Evolutionary conservation across 1,140 invertebrate species (phyloP).

Genomic region (Cherax destructor): DNA sequence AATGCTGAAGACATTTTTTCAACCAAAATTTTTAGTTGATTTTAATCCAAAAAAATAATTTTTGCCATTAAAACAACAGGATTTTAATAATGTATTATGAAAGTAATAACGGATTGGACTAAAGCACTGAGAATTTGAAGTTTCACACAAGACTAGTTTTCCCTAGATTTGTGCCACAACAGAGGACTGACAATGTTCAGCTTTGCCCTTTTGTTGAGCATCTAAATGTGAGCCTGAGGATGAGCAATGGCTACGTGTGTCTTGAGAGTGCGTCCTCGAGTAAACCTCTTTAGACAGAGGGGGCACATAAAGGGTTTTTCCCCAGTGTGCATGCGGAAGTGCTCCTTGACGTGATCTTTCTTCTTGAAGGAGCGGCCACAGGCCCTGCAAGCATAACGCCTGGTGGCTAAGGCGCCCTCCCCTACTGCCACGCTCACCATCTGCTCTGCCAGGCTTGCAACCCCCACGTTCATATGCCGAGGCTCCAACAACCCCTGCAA

Average conservation of each 20-base stretch:
- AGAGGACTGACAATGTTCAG: background rate
- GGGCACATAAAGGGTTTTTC: constrained; percentile 98
- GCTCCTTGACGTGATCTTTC: constrained; percentile 99
- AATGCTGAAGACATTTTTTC: background rate
- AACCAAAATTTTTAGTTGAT: background rate
- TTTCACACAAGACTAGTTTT: background rate
- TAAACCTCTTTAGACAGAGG: constrained; percentile 99
- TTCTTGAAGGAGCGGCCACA: constrained; percentile 99
- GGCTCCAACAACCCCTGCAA: constrained; percentile 53
- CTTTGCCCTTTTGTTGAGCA: background rate
- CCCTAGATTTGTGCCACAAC: background rate
- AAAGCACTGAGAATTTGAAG: background rate
- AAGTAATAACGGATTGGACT: background rate
- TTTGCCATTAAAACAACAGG: background rate
- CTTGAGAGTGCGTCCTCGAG: constrained; percentile 77
- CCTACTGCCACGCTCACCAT: constrained; percentile 44
- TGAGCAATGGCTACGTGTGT: constrained; percentile 50
- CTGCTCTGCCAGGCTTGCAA: constrained; percentile 22
- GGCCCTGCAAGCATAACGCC: constrained; percentile 97
- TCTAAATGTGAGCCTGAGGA: constrained; percentile 26
- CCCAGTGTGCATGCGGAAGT: constrained; percentile 80
- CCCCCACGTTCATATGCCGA: constrained; percentile 6
- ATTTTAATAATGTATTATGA: too few relatives aligned
- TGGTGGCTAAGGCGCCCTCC: constrained; percentile 20
- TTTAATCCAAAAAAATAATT: background rate